Conservation (phyloP, 30 jellyfish, hydroid and myxozoan genomes). For the Catostylus mosaicus region DNA sequence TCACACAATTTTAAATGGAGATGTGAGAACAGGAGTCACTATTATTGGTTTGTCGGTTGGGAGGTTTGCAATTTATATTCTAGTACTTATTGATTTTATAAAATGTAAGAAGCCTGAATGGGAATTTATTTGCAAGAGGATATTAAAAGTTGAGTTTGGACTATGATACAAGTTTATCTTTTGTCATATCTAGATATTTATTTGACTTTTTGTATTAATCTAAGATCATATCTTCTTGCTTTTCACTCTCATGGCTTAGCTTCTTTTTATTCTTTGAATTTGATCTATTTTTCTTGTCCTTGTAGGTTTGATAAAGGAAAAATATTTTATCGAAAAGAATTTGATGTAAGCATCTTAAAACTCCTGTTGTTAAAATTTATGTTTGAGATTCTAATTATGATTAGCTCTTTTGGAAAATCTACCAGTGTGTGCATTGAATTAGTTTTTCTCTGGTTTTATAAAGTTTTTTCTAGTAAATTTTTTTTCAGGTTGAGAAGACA, state of each 20-base stretch:
- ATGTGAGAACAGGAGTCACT: conserved; percentile 85
- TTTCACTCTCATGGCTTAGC: not conserved
- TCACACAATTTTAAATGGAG: conserved; percentile 88
- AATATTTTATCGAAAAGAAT: conserved; percentile 36
- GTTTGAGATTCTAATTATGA: no score
- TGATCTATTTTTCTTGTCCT: not conserved
- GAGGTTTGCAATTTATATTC: conserved; percentile 46
- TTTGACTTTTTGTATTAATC: no score
- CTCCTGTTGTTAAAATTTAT: no score
- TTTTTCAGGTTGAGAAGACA: conserved; percentile 25
- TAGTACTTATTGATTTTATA: not conserved
- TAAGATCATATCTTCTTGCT: not conserved
- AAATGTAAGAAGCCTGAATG: not conserved
- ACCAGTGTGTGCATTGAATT: no score
- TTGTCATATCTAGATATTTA: no score
- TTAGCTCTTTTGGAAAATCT: no score
- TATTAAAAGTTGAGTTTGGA: no score
- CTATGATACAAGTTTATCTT: no score
- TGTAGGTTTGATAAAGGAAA: conserved; percentile 55
- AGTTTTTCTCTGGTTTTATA: no score
- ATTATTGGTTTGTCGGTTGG: conserved; percentile 81
- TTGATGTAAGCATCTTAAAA: conserved; percentile 35
- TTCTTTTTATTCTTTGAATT: not conserved
- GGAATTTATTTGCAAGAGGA: no score
- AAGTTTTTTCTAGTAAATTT: no score